These are phyloP conservation scores for Sparus aurata DNA, from an alignment of 2,797 vertebrate genomes.

Conservation along the genomic window DNA sequence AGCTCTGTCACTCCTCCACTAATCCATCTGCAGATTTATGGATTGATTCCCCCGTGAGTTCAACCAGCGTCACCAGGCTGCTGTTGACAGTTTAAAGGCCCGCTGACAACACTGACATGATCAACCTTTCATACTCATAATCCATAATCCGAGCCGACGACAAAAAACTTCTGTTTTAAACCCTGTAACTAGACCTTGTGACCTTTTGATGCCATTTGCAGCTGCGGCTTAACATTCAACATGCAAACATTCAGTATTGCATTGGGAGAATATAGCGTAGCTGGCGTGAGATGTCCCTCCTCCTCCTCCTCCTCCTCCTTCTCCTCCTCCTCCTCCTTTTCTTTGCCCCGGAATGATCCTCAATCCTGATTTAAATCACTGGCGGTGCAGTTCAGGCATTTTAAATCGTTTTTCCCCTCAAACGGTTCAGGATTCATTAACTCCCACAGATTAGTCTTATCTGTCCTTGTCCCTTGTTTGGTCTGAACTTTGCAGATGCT, in stretches of 20 bases:
- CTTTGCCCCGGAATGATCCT: constrained; percentile 46
- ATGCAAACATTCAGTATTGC: not conserved
- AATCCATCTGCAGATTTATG: not conserved
- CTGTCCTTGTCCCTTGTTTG: constrained; percentile 55
- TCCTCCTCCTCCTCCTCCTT: fast-evolving
- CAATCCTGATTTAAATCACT: constrained; percentile 51
- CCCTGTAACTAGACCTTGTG: not conserved
- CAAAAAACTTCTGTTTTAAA: constrained; percentile 27
- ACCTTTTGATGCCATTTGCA: constrained; percentile 22
- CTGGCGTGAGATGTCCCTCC: not conserved
- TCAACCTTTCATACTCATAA: constrained; percentile 35
- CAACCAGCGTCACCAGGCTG: constrained; percentile 1
- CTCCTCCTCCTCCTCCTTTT: not conserved
- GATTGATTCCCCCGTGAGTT: not conserved
- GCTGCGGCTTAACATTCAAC: constrained; percentile 17
- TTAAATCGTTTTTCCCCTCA: constrained; percentile 42
- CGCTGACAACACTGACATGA: constrained; percentile 19
- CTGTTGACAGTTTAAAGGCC: constrained; percentile 35
- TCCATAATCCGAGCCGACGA: constrained; percentile 49
- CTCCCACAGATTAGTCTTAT: constrained; percentile 67
- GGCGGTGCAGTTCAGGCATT: constrained; percentile 14
- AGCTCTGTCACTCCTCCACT: not conserved
- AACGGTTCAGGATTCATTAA: constrained; percentile 68
- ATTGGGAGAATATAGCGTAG: constrained; percentile 5
- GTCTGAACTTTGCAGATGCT: constrained; percentile 48